These are phyloP conservation scores for Pontoporia blainvillei DNA, from an alignment of 2,113 vertebrate species.

Conservation along the genomic window DNA sequence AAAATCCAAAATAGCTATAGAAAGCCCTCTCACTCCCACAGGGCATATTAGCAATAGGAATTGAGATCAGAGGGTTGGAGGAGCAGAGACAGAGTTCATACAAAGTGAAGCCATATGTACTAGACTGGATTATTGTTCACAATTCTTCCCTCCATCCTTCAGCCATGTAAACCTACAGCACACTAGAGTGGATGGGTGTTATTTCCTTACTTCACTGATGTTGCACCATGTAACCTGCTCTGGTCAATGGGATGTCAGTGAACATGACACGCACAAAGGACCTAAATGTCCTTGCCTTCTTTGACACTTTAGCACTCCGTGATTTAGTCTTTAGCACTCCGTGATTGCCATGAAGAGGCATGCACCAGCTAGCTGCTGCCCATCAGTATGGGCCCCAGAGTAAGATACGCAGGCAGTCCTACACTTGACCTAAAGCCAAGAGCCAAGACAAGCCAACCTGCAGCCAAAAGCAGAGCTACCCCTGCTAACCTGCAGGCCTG, in stretches of 20 bases:
- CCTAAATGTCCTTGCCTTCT: background rate
- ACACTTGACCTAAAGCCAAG: background rate
- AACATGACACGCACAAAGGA: background rate
- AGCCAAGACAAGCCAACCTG: background rate
- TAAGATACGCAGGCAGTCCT: background rate
- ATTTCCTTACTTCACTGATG: background rate
- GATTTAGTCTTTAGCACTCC: background rate
- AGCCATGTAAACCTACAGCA: background rate
- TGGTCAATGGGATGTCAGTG: background rate
- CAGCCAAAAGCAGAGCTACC: background rate
- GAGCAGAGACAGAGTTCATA: background rate
- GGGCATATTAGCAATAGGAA: conserved; percentile 28
- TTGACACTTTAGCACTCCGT: background rate
- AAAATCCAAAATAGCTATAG: conserved; percentile 9
- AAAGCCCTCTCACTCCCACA: background rate
- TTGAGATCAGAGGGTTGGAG: background rate
- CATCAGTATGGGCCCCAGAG: background rate
- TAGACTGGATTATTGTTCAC: background rate
- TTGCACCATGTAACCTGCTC: background rate
- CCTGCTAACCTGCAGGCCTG: background rate
- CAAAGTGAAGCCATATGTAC: conserved; percentile 35
- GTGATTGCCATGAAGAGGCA: background rate
- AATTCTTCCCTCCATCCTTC: background rate
- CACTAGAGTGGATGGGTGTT: background rate
- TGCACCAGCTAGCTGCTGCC: background rate